Evolutionary conservation across 2,797 vertebrate species (phyloP).

Genomic region (Karalla daura): DNA sequence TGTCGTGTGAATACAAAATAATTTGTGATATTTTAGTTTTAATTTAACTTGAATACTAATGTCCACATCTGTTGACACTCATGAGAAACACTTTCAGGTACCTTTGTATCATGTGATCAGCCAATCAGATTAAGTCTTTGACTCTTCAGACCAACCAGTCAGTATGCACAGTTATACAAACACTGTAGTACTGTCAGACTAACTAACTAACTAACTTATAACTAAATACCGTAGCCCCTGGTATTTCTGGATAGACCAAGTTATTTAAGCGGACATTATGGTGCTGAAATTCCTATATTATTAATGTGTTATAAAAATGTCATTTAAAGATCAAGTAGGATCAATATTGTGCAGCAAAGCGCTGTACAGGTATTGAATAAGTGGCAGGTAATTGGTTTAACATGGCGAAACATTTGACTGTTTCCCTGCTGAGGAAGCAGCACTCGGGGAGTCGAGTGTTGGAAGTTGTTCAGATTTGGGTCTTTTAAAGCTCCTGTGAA

Average conservation of each 20-base stretch:
- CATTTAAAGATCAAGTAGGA: no score
- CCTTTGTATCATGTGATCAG: background rate
- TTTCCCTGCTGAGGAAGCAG: no score
- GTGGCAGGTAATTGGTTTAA: background rate
- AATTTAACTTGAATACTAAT: no score
- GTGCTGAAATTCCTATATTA: no score
- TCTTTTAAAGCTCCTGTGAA: conserved; percentile 21
- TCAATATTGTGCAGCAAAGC: background rate
- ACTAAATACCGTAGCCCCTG: background rate
- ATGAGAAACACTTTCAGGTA: no score
- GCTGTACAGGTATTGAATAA: background rate
- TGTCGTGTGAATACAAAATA: background rate
- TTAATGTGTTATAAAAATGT: no score
- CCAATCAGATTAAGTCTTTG: background rate
- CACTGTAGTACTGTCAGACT: background rate
- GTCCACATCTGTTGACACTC: no score
- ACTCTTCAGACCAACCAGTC: background rate
- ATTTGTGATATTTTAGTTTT: background rate
- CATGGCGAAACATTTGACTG: no score
- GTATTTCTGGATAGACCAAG: no score
- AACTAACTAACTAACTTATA: no score
- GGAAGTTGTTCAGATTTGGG: conserved; percentile 24
- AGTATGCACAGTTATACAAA: background rate
- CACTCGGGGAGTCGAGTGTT: no score
- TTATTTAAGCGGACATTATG: no score